Evolutionary conservation across 2,113 vertebrate genomes (phyloP).

Genomic region (Cervus canadensis): DNA sequence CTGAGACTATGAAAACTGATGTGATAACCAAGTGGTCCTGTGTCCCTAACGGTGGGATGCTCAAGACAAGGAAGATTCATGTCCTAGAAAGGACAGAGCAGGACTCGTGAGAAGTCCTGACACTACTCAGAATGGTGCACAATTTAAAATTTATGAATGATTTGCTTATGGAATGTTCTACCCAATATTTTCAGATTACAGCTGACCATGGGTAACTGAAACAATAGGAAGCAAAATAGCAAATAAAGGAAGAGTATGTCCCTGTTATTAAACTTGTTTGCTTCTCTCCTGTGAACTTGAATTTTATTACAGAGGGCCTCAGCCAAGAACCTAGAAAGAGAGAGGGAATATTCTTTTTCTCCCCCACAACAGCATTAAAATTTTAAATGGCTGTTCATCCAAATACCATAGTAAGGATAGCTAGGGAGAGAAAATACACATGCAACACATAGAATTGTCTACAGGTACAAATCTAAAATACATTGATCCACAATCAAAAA

Average conservation of each 20-base stretch:
- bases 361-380: background rate
- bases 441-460: background rate
- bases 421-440: background rate
- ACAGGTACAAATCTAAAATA: background rate
- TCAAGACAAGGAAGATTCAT: background rate
- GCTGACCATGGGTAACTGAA: background rate
- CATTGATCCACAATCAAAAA: background rate
- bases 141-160: background rate
- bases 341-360: background rate
- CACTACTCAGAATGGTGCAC: background rate
- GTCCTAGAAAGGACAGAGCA: background rate
- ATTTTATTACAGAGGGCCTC: background rate
- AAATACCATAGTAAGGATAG: background rate
- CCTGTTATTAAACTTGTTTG: background rate
- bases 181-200: background rate
- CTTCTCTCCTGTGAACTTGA: background rate
- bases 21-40: background rate
- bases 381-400: background rate
- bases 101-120: background rate
- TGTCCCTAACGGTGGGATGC: background rate
- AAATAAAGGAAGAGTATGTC: background rate
- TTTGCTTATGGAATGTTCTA: background rate
- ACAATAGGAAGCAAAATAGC: background rate
- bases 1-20: background rate
- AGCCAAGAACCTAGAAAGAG: background rate